A percentile compares a stretch with the other conserved stretches of the same genome.
Evolutionary conservation across 2,113 vertebrate genomes (phyloP).

Genomic region (Astur gentilis): DNA sequence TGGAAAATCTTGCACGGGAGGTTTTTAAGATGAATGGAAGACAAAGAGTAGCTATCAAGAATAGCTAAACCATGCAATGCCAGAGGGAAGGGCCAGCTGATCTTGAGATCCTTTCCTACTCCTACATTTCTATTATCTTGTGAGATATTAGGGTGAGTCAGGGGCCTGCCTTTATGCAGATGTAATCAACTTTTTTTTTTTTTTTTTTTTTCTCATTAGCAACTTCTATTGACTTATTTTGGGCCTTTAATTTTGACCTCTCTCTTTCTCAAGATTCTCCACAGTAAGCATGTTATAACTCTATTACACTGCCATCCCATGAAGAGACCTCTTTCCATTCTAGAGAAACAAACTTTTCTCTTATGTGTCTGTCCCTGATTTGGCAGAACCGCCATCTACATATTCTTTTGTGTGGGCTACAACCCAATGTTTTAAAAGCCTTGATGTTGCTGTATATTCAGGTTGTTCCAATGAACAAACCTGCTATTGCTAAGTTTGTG

Average conservation of each 20-base stretch:
- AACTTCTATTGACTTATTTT: background rate
- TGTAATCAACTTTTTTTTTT: background rate
- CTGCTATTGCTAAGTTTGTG: background rate
- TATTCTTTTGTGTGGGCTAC: background rate
- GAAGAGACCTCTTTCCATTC: background rate
- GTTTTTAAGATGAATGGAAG: background rate
- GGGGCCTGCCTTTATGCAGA: background rate
- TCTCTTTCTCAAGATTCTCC: background rate
- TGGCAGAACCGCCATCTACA: background rate
- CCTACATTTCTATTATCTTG: background rate
- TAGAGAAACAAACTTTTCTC: background rate
- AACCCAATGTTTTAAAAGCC: background rate
- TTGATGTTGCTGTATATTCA: background rate
- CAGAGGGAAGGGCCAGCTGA: background rate
- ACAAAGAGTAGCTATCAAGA: background rate
- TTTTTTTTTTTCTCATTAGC: background rate
- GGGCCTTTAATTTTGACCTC: background rate
- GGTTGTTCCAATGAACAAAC: background rate
- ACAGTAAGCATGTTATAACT: background rate
- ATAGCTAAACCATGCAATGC: background rate
- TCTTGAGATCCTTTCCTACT: background rate
- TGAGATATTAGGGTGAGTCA: background rate
- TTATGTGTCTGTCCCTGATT: background rate
- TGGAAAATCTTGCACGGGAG: background rate
- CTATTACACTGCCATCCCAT: background rate